Conservation (phyloP, 2,113 vertebrate genomes). For the Clarias macrocephalus region DNA sequence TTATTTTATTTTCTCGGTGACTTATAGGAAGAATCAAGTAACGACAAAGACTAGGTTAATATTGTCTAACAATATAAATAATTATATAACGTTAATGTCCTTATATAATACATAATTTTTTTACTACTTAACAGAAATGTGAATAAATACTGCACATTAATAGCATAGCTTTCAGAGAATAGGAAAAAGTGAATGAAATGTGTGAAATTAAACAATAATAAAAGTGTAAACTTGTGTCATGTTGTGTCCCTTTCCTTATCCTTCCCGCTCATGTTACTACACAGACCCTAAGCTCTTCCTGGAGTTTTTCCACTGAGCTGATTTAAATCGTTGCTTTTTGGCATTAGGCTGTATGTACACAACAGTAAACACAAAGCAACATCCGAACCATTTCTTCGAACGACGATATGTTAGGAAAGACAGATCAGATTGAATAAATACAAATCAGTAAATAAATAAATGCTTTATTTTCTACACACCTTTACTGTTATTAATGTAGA, state of each 20-base stretch:
- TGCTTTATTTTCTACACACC: background rate
- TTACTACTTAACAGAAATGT: background rate
- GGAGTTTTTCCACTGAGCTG: background rate
- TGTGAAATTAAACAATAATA: no score
- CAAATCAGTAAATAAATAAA: background rate
- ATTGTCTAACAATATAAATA: background rate
- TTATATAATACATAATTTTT: background rate
- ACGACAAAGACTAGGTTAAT: background rate
- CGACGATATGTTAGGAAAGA: background rate
- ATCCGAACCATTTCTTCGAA: background rate
- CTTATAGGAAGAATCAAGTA: background rate
- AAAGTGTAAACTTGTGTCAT: background rate
- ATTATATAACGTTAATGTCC: background rate
- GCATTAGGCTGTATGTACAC: background rate
- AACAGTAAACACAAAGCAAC: background rate
- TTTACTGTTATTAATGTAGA: background rate
- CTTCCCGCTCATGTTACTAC: background rate
- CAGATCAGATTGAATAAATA: background rate
- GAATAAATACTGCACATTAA: background rate
- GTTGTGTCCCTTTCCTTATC: background rate
- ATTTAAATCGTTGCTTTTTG: background rate
- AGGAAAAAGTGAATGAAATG: background rate
- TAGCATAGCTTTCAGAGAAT: background rate
- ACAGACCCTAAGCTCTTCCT: background rate
- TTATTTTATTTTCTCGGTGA: background rate